These are phyloP conservation scores for Nomada fucata DNA, from an alignment of 2,888 invertebrate species.

Conservation along the genomic window DNA sequence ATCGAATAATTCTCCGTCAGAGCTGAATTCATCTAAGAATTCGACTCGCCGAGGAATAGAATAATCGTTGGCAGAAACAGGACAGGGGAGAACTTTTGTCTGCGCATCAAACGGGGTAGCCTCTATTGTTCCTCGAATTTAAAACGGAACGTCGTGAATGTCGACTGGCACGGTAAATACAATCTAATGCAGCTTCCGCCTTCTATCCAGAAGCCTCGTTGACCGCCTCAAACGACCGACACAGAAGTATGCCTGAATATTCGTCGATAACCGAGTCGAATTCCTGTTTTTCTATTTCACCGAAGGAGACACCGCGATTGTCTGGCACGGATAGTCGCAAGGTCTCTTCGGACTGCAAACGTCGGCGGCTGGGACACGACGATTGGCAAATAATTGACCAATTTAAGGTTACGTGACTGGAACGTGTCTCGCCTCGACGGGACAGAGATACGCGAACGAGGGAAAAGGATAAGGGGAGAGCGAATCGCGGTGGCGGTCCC, in stretches of 20 bases:
- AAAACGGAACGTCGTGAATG: no score
- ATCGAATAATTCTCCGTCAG: no score
- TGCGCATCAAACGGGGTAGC: no score
- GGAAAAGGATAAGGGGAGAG: conserved; percentile 29
- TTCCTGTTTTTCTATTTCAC: background rate
- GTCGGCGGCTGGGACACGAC: conserved; percentile 64
- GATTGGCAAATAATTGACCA: conserved; percentile 79
- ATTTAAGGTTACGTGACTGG: conserved; percentile 79
- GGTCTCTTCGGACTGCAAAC: conserved; percentile 59
- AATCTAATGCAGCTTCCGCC: background rate
- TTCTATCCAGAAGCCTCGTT: conserved; percentile 5
- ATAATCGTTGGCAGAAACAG: no score
- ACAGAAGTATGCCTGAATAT: conserved; percentile 36
- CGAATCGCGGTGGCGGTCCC: conserved; percentile 51
- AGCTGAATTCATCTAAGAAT: no score
- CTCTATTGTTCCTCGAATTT: no score
- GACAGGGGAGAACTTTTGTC: no score
- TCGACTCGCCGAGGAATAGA: no score
- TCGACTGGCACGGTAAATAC: background rate
- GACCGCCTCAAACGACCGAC: background rate
- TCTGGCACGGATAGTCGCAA: conserved; percentile 40
- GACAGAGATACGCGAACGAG: conserved; percentile 32
- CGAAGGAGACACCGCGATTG: conserved; percentile 42
- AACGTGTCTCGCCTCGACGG: conserved; percentile 65
- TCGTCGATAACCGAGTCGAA: background rate